Evolutionary conservation across 2,113 vertebrate species (phyloP), one percentile per base, ranked within the genome.

Genomic region (Leptodactylus fuscus): DNA sequence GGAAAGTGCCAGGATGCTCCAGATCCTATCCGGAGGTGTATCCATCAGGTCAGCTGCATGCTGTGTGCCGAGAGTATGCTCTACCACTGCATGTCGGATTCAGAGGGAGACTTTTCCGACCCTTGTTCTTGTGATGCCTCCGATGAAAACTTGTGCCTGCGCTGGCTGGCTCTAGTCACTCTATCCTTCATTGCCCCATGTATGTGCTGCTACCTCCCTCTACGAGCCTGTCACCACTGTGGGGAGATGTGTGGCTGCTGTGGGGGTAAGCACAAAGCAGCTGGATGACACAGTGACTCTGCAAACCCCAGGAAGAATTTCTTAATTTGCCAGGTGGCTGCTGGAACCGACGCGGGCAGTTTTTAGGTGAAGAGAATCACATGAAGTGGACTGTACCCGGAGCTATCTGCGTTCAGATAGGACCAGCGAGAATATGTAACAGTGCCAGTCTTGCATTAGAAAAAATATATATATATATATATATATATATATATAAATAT

Each of bases 41-140:
- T 99, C 92, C 96, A 99, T 94, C 96, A 96, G 95, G 96, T 99
- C 93, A 99, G 98, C 92, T 99, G 98, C 94, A 99, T 99, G 98
- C 97, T 99, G 90, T 99, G 98, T 1, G 98, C 98, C 12, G 98
- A 99, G 95, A 99, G 98, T 94, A 99, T 99, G 97, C 94, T 99
- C 53, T 99, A 99, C 92, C 98, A 99, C 95, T 99, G 98, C 95
- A 99, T 99, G 98, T 99, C 98, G 82, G 98, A 98, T 95, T 99
- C 97, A 0, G 98, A 99, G 93, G 98, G 98, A 73, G 98, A 99
- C 90, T 99, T 98, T 90, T 99, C 98, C 69, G 97, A 99, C 93
- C 98, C 98, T n/a, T 99, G 98, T 92, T 99, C 98, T 0, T 99
- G 98, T 89, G 98, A 99, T 95, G 96, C 97, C 83, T 96, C 95